Conservation (phyloP, 1,140 invertebrate genomes). For the Calycopis cecrops region DNA sequence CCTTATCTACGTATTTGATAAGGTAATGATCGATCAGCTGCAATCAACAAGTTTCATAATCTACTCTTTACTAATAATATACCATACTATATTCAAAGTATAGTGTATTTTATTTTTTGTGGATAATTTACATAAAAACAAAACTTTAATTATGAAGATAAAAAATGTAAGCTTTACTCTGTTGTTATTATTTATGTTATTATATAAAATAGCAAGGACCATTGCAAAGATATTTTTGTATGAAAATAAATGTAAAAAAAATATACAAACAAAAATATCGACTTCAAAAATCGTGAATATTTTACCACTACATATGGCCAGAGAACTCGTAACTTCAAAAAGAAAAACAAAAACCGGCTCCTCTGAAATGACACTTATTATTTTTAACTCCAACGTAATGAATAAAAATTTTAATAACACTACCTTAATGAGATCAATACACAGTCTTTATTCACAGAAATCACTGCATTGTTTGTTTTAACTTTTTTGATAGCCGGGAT, state of each 20-base stretch:
- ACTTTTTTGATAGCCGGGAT: conserved; percentile 33
- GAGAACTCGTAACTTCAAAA: conserved; percentile 35
- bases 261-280: conserved; percentile 23
- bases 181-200: too few relatives aligned
- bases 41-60: too few relatives aligned
- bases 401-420: conserved; percentile 27
- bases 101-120: too few relatives aligned
- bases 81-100: too few relatives aligned
- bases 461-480: conserved; percentile 53
- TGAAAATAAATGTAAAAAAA: neutral
- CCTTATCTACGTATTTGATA: too few relatives aligned
- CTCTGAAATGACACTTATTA: conserved; percentile 8
- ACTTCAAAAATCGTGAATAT: conserved; percentile 18
- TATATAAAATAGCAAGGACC: too few relatives aligned
- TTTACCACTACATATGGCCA: conserved; percentile 29
- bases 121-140: too few relatives aligned
- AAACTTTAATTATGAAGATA: too few relatives aligned
- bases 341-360: conserved; percentile 53
- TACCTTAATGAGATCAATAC: conserved; percentile 47
- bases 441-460: conserved; percentile 43
- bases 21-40: too few relatives aligned
- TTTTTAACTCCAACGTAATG: neutral
- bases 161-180: too few relatives aligned
- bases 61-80: too few relatives aligned
- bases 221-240: neutral